Percentiles rank a stretch among this genome's conserved stretches.
These are phyloP conservation scores for Amblyraja radiata DNA, from an alignment of 2,797 vertebrate genomes.

Conservation along the genomic window DNA sequence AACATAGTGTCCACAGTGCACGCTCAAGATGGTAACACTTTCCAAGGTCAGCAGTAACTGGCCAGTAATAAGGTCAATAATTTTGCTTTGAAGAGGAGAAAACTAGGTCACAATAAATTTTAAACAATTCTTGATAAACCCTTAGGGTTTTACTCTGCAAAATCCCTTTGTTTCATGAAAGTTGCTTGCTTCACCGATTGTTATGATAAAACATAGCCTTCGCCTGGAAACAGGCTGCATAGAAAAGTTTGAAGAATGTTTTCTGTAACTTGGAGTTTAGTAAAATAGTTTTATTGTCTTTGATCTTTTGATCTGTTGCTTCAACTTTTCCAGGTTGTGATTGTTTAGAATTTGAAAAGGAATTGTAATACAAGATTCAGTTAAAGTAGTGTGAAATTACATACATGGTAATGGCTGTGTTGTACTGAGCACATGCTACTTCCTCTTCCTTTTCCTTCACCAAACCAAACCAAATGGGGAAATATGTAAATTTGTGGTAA, in stretches of 20 bases:
- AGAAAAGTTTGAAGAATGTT: slow-evolving; percentile 6
- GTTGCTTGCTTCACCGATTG: not conserved
- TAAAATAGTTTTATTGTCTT: not conserved
- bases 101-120: not conserved
- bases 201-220: not conserved
- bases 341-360: not conserved
- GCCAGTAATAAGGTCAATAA: not conserved
- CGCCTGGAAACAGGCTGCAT: no score
- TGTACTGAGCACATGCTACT: not conserved
- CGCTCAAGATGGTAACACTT: not conserved
- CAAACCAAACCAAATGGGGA: not conserved
- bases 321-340: not conserved
- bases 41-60: not conserved
- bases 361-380: not conserved
- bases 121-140: not conserved
- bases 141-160: not conserved
- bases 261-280: not conserved
- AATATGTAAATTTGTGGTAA: not conserved
- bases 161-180: not conserved
- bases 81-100: not conserved
- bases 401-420: not conserved
- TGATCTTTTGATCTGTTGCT: not conserved
- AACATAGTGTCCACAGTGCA: not conserved
- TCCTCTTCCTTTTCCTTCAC: no score
- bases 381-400: not conserved